Evolutionary conservation across 2,888 invertebrate genomes (phyloP).

Genomic region (Achlya flavicornis): DNA sequence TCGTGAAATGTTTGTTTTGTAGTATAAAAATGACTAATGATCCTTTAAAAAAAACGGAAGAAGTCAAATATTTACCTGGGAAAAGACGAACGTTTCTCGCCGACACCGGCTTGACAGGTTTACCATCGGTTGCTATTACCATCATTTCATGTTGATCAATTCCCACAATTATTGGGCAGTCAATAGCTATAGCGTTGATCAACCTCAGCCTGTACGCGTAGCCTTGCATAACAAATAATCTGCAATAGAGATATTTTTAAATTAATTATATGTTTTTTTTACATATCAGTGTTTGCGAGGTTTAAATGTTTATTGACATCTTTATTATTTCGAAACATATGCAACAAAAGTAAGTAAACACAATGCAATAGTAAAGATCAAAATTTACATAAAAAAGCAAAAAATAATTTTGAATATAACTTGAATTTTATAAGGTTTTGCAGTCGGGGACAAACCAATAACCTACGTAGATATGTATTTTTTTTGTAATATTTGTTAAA

Average conservation of each 20-base stretch:
- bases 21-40: too few relatives aligned
- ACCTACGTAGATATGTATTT: too few relatives aligned
- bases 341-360: too few relatives aligned
- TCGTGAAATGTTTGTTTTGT: too few relatives aligned
- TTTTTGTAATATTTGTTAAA: too few relatives aligned
- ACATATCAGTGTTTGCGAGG: not conserved
- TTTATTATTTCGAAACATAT: too few relatives aligned
- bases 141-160: slow-evolving; percentile 79
- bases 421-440: too few relatives aligned
- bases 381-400: too few relatives aligned
- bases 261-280: not conserved
- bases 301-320: not conserved
- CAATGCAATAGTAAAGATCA: too few relatives aligned
- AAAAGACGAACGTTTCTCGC: slow-evolving; percentile 68
- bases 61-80: slow-evolving; percentile 69
- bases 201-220: slow-evolving; percentile 81
- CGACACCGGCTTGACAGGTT: slow-evolving; percentile 70
- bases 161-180: slow-evolving; percentile 75
- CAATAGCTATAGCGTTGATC: slow-evolving; percentile 80
- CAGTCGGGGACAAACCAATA: too few relatives aligned
- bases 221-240: slow-evolving; percentile 72
- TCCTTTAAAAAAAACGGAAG: not conserved
- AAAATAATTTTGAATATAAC: too few relatives aligned
- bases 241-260: slow-evolving; percentile 44
- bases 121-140: slow-evolving; percentile 81